Base-by-base conservation (phyloP, 2,888 invertebrate genomes). In the Pandemis heparana region DNA sequence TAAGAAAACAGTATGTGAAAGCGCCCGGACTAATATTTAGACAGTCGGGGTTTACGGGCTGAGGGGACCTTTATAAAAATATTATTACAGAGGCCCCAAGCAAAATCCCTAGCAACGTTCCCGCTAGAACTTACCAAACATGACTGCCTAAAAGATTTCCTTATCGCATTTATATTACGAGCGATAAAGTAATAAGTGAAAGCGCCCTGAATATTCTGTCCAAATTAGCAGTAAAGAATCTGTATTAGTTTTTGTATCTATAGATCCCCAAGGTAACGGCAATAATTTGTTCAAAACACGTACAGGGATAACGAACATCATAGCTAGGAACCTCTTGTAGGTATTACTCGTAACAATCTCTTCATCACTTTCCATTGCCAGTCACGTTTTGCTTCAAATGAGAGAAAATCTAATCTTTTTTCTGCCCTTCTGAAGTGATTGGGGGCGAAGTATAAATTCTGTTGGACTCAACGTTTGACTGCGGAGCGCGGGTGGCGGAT, bases 381-480 rank as follows among this genome's bases (percentile, higher is more conserved):
- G 87, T 89, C 90, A 90, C 90, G 90, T 90, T 80, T 82, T 77
- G 75, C 83, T 84, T 85, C 88, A 88, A 90, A 90, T 90, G 89
- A 90, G 87, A 87, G 88, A 87, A 88, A 89, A 91, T 90, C 89
- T 89, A 89, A 89, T 90, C 87, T 90, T 87, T 89, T 88, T 88
- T 88, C 85, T 84, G 82, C 85, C 83, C 82, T 82, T 80, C 82
- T 80, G 78, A 84, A 87, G 86, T 88, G 88, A 89, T 90, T 89
- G 89, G 86, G 81, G 80, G 79, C 82, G 80, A 84, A 82, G 82
- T 85, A 86, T 86, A 86, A 88, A 88, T 84, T 84, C 81, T 83
- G 79, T 84, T 75, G 79, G 80, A 85, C 86, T 84, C 85, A 84
- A 81, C 79, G 83, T 88, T 87, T 87, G 86, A 88, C 86, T 86